These are phyloP conservation scores for human (Homo sapiens) DNA, from an alignment of 2,113 vertebrate species.

Conservation along the genomic window GRCh38 chr6:131274501-131275000, in stretches of 20 bases:
- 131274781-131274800: not conserved
- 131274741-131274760: not conserved
- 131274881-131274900: not conserved
- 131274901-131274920: not conserved
- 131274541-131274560: not conserved
- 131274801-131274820: not conserved
- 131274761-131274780: not conserved
- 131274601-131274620: not conserved
- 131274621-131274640: not conserved
- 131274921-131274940: not conserved
- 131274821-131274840: not conserved
- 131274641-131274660: not conserved
- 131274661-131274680: not conserved
- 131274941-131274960: not conserved
- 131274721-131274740: too few relatives aligned
- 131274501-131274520: not conserved
- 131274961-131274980: not conserved
- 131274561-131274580: not conserved
- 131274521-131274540: not conserved
- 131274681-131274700: not conserved
- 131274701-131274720: not conserved
- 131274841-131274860: not conserved
- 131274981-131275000: not conserved
- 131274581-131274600: not conserved
- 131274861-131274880: not conserved